Evolutionary conservation across 2,113 vertebrate genomes (phyloP), one percentile per base, ranked within the genome.

Genomic region (Daphoenositta chrysoptera): DNA sequence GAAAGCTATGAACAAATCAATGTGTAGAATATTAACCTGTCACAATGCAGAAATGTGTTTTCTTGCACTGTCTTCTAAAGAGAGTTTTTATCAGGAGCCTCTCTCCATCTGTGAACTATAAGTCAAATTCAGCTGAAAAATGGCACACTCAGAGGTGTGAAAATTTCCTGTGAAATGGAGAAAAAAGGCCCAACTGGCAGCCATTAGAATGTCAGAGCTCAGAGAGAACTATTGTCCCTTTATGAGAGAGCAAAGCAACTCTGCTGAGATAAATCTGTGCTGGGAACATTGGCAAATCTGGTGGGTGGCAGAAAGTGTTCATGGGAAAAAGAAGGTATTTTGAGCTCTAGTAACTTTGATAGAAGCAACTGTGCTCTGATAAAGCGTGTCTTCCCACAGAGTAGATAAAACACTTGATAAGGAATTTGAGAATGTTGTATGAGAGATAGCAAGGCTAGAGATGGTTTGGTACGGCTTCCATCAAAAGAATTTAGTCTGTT

Each of bases 41-140:
- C 96, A 96, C 56, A 70, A 78, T 51, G 64, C 83, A 92, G 91
- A 94, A 94, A 91, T 88, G 85, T 92, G 88, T 93, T 97, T 96
- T 94, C 90, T 91, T 94, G 72, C 83, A 82, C 69, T 83, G 94
- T 91, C 94, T 91, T 93, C 76, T 91, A 72, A 94, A 89, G 44
- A 85, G 87, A 86, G 48, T n/a, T 96, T 97, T 93, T 95, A 90
- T 90, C 71, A 71, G 68, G 28, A 78, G 7, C 83, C 28, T 86
- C 54, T 71, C 56, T 90, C 64, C 76, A 83, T 78, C 79, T 83
- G 72, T 48, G 80, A 93, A 60, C 60, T 68, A 24, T 90, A 97
- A 94, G 93, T 96, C 94, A 95, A 81, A 96, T 92, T 94, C 90
- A 68, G 2, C 71, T 95, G 94, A 96, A 96, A 96, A 95, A 94